Evolutionary conservation across 2,113 vertebrate species (phyloP).

Genomic region (Sylvia atricapilla): DNA sequence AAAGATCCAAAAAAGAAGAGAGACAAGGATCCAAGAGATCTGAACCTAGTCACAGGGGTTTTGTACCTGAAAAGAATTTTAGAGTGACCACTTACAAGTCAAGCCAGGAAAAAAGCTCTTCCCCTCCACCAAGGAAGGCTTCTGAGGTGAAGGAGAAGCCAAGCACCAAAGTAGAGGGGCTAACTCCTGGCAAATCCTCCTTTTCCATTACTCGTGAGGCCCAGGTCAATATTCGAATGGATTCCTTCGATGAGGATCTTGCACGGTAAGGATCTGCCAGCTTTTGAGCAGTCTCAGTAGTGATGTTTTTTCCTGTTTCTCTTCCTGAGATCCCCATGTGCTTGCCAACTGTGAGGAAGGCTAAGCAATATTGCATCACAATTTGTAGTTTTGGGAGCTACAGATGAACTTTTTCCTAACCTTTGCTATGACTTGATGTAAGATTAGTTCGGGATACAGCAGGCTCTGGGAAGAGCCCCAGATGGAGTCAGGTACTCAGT

Average conservation of each 20-base stretch:
- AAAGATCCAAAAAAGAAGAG: slow-evolving; percentile 83
- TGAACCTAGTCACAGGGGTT: slow-evolving; percentile 76
- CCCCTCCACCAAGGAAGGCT: slow-evolving; percentile 72
- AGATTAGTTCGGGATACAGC: background rate
- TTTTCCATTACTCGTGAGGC: slow-evolving; percentile 85
- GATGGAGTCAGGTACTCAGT: background rate
- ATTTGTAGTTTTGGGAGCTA: background rate
- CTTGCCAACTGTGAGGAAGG: background rate
- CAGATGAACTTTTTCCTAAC: background rate
- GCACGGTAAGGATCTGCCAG: slow-evolving; percentile 78
- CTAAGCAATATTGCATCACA: background rate
- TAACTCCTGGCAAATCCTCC: slow-evolving; percentile 76
- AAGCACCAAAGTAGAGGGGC: slow-evolving; percentile 75
- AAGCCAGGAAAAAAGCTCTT: slow-evolving; percentile 76
- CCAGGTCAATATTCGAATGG: slow-evolving; percentile 88
- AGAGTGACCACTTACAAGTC: slow-evolving; percentile 82
- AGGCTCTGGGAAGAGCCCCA: background rate
- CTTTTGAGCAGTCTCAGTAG: background rate
- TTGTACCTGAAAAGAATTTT: slow-evolving; percentile 83
- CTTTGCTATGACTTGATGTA: background rate
- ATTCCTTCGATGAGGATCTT: slow-evolving; percentile 87
- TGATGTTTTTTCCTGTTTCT: background rate
- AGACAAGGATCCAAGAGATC: slow-evolving; percentile 80
- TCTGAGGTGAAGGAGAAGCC: slow-evolving; percentile 82
- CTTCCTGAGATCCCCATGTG: background rate